Conservation (phyloP, 2,888 invertebrate species). For the Holacanthella duospinosa region DNA sequence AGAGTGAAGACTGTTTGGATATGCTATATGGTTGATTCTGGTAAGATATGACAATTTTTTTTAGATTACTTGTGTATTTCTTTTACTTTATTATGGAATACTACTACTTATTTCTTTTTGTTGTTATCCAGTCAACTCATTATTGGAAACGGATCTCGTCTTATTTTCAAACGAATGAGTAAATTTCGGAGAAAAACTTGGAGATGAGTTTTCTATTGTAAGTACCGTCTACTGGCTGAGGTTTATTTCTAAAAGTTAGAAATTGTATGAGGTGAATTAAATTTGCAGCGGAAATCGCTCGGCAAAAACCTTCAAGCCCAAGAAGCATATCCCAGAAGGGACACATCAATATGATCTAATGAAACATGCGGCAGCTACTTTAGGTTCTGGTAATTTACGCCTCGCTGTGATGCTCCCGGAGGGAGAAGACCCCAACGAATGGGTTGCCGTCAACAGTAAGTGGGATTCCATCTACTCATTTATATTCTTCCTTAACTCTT, state of each 20-base stretch:
- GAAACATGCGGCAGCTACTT: conserved; percentile 97
- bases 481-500: too few relatives aligned
- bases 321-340: conserved; percentile 96
- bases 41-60: too few relatives aligned
- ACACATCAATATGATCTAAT: conserved; percentile 98
- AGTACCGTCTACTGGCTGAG: conserved; percentile 41
- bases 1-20: too few relatives aligned
- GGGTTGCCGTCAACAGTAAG: conserved; percentile 99
- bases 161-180: neutral
- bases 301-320: conserved; percentile 96
- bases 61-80: too few relatives aligned
- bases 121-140: too few relatives aligned
- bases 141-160: too few relatives aligned
- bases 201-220: conserved; percentile 57
- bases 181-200: neutral
- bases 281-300: conserved; percentile 83
- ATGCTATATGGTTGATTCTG: too few relatives aligned
- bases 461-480: conserved; percentile 37
- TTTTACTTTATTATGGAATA: too few relatives aligned
- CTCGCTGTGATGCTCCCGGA: conserved; percentile 94
- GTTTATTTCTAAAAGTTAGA: neutral
- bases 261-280: conserved; percentile 27
- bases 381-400: conserved; percentile 92
- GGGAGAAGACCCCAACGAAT: conserved; percentile 98
- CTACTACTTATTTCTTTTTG: too few relatives aligned